Percentiles rank a stretch among this genome's conserved stretches.
phyloP scores from a whole-genome alignment of 2,888 invertebrate species.

The Odontomyia ornata region DNA sequence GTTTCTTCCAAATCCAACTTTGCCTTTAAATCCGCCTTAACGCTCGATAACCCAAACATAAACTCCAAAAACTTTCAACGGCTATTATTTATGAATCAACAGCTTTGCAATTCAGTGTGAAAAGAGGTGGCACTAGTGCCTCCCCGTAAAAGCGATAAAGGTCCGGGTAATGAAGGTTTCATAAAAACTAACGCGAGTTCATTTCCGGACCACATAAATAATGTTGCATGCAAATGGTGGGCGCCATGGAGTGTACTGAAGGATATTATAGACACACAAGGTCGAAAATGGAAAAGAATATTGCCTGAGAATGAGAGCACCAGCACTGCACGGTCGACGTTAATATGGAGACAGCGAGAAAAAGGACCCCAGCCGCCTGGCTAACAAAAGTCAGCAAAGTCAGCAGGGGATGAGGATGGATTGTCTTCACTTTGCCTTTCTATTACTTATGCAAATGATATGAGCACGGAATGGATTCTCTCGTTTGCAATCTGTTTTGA shows the following conservation, averaged over 20 bases:
- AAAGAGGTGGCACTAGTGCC: neutral
- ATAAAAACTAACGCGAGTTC: constrained; percentile 42
- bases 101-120: neutral
- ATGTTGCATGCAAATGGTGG: constrained; percentile 44
- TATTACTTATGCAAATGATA: constrained; percentile 42
- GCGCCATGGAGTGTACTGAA: neutral
- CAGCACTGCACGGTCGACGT: neutral
- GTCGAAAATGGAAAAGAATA: too few species aligned
- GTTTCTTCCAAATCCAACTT: too few species aligned
- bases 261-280: neutral
- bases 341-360: neutral
- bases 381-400: neutral
- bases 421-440: constrained; percentile 31
- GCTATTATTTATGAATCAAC: constrained; percentile 37
- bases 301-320: too few species aligned
- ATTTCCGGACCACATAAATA: constrained; percentile 43
- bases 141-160: constrained; percentile 21
- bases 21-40: too few species aligned
- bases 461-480: constrained; percentile 2
- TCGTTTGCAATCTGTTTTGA: neutral
- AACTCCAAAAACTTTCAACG: too few species aligned
- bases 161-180: constrained; percentile 37
- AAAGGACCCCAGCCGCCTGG: neutral
- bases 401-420: neutral
- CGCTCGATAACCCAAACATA: too few species aligned